Evolutionary conservation across 2,797 vertebrate species (phyloP).

Genomic region (Ptychadena robeensis): DNA sequence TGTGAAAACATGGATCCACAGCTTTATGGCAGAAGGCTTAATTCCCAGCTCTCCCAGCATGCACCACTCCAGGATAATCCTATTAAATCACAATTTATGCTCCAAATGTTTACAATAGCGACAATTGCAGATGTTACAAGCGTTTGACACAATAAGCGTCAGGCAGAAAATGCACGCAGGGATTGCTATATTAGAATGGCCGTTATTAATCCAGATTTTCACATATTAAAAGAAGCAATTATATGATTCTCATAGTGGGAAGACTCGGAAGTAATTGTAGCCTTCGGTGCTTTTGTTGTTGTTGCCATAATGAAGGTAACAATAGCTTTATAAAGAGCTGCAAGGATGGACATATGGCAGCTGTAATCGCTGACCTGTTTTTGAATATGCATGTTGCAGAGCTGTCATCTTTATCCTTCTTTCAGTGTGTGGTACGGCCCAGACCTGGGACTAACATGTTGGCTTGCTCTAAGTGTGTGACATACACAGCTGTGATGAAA

Average conservation of each 20-base stretch:
- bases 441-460: too few relatives aligned
- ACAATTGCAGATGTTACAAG: slow-evolving; percentile 1
- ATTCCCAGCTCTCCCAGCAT: neutral
- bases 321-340: too few relatives aligned
- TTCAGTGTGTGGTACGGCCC: too few relatives aligned
- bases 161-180: neutral
- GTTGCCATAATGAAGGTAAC: too few relatives aligned
- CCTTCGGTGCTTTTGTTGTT: neutral
- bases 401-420: too few relatives aligned
- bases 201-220: neutral
- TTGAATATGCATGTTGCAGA: too few relatives aligned
- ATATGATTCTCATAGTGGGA: neutral
- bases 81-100: slow-evolving; percentile 2
- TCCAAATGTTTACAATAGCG: slow-evolving; percentile 1
- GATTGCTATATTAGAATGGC: neutral
- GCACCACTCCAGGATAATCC: neutral
- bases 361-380: too few relatives aligned
- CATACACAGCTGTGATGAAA: too few relatives aligned
- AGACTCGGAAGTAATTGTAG: neutral
- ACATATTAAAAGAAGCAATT: neutral
- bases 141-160: neutral
- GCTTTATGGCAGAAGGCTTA: neutral
- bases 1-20: neutral
- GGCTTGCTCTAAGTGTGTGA: too few relatives aligned
- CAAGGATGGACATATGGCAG: too few relatives aligned